phyloP scores from a whole-genome alignment of 2,888 invertebrate genomes.

The Oxytorus armatus region DNA sequence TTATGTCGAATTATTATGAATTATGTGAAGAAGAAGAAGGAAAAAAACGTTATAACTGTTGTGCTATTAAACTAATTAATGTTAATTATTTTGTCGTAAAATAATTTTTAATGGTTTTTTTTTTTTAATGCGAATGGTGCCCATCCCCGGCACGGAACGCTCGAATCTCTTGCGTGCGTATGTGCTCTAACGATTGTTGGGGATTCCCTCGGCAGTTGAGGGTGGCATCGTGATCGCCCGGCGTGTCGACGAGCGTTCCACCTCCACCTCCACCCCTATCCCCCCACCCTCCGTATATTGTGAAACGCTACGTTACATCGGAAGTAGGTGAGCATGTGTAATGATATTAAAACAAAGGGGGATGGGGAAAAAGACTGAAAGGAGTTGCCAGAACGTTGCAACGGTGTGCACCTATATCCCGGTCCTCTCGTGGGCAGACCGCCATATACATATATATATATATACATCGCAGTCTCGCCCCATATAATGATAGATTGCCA shows the following conservation, averaged over 20 bases:
- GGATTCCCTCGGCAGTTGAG: conserved; percentile 25
- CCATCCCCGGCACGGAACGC: neutral
- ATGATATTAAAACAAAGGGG: conserved; percentile 49
- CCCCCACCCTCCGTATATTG: conserved; percentile 10
- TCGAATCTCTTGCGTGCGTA: conserved; percentile 16
- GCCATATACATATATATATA: conserved; percentile 27
- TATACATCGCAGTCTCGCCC: conserved; percentile 70
- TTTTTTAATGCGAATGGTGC: neutral
- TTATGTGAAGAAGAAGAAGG: conserved; percentile 3
- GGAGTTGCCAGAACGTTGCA: conserved; percentile 53
- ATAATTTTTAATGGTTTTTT: conserved; percentile 30
- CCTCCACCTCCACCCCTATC: no score
- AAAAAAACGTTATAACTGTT: conserved; percentile 2
- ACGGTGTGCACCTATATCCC: conserved; percentile 18
- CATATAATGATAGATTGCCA: conserved; percentile 79
- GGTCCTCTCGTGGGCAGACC: conserved; percentile 2
- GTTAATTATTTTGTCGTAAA: conserved; percentile 17
- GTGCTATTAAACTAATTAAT: conserved; percentile 10
- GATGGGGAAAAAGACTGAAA: conserved; percentile 44
- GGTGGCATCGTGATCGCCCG: conserved; percentile 51
- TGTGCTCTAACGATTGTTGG: conserved; percentile 20
- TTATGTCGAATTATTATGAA: conserved; percentile 16
- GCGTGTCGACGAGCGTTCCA: conserved; percentile 53
- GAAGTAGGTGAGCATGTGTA: conserved; percentile 59
- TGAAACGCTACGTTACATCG: conserved; percentile 38